phyloP scores from a whole-genome alignment of 2,888 invertebrate genomes.

The Drosophila lacicola region DNA sequence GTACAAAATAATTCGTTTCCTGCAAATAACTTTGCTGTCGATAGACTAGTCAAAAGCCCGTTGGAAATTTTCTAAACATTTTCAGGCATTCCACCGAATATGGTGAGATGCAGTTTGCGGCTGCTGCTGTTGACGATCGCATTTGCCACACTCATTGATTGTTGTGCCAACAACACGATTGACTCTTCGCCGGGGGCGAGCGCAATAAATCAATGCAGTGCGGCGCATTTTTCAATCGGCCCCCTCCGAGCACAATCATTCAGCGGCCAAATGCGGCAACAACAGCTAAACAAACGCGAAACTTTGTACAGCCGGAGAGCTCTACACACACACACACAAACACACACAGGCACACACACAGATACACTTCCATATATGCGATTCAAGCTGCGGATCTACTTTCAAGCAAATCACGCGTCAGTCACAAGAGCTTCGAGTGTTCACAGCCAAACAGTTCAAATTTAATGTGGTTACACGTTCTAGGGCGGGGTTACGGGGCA shows the following conservation, averaged over 20 bases:
- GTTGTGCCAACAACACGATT: constrained; percentile 51
- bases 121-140: constrained; percentile 35
- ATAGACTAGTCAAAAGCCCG: constrained; percentile 48
- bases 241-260: constrained; percentile 40
- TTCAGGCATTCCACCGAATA: constrained; percentile 46
- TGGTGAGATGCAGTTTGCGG: constrained; percentile 38
- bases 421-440: constrained; percentile 43
- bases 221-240: constrained; percentile 37
- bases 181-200: constrained; percentile 66
- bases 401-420: constrained; percentile 44
- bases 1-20: constrained; percentile 1
- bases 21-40: constrained; percentile 33
- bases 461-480: constrained; percentile 12
- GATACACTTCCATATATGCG: background rate
- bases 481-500: background rate
- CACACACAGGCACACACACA: background rate
- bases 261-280: constrained; percentile 62
- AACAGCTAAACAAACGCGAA: constrained; percentile 46
- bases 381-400: constrained; percentile 20
- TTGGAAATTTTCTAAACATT: constrained; percentile 65
- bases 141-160: constrained; percentile 42
- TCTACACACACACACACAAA: background rate
- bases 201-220: constrained; percentile 66
- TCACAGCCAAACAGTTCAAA: constrained; percentile 37
- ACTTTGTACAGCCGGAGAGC: constrained; percentile 33